These are phyloP conservation scores for Agrotis clavis DNA, from an alignment of 2,888 invertebrate species.

Conservation along the genomic window DNA sequence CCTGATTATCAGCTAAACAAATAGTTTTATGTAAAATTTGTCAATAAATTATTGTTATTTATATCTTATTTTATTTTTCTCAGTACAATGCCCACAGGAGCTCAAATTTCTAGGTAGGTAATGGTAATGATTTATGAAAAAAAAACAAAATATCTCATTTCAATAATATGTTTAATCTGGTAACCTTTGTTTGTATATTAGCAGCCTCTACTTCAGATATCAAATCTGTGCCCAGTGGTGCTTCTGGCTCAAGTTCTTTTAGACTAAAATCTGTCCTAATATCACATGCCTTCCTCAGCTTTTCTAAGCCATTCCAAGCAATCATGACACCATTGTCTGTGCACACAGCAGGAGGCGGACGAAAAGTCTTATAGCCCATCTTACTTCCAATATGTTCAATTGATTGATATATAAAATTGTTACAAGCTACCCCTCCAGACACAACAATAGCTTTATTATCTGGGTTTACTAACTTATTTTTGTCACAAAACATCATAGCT, in stretches of 20 bases:
- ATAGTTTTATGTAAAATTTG: constrained; percentile 74
- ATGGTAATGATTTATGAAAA: background rate
- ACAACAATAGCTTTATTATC: constrained; percentile 93
- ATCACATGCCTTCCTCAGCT: constrained; percentile 87
- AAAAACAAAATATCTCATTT: constrained; percentile 30
- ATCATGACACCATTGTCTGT: constrained; percentile 99
- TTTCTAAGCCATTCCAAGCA: constrained; percentile 99
- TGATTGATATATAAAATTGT: constrained; percentile 94
- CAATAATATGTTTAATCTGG: constrained; percentile 76
- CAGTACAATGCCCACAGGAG: background rate
- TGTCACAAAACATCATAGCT: constrained; percentile 94
- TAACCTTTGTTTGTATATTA: constrained; percentile 85
- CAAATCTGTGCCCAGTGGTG: constrained; percentile 92
- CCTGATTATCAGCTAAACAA: constrained; percentile 73
- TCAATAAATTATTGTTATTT: constrained; percentile 68
- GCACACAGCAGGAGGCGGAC: constrained; percentile 96
- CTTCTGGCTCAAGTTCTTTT: constrained; percentile 91
- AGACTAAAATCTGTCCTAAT: constrained; percentile 89
- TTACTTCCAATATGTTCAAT: constrained; percentile 93
- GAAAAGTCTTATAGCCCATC: constrained; percentile 92
- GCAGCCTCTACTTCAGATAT: constrained; percentile 90
- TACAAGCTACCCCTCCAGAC: constrained; percentile 99
- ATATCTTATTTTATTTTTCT: constrained; percentile 23
- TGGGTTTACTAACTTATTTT: constrained; percentile 89
- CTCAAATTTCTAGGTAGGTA: background rate